Evolutionary conservation across 2,888 invertebrate genomes (phyloP).

Genomic region (Xanthorhoe designata): DNA sequence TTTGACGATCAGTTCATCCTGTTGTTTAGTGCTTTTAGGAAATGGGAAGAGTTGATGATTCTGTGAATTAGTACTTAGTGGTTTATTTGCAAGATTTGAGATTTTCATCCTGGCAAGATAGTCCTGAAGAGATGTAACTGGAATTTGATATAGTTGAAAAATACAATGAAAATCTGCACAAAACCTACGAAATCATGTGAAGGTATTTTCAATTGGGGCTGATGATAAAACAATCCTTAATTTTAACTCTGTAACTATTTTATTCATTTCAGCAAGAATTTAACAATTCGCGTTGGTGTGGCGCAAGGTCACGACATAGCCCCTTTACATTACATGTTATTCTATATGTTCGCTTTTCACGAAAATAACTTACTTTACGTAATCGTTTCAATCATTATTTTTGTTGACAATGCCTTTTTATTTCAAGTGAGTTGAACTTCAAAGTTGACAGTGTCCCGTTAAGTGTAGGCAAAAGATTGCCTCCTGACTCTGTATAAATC

Average conservation of each 20-base stretch:
- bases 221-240: too few relatives aligned
- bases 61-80: background rate
- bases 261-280: background rate
- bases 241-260: too few relatives aligned
- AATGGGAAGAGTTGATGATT: background rate
- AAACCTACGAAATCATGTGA: too few relatives aligned
- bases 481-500: too few relatives aligned
- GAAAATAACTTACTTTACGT: conserved; percentile 14
- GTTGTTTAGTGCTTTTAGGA: conserved; percentile 1
- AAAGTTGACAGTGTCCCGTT: too few relatives aligned
- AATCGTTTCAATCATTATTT: background rate
- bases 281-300: conserved; percentile 31
- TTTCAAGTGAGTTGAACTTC: too few relatives aligned
- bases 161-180: too few relatives aligned
- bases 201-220: too few relatives aligned
- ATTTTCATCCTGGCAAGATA: background rate
- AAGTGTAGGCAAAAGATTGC: too few relatives aligned
- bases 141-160: background rate
- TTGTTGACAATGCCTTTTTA: background rate
- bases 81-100: background rate
- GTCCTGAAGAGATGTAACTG: background rate
- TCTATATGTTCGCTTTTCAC: conserved; percentile 16
- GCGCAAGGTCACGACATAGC: conserved; percentile 41
- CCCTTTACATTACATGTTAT: conserved; percentile 33
- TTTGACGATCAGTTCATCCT: conserved; percentile 15